These are phyloP conservation scores for Micropoecilia bifurca DNA, from an alignment of 2,797 vertebrate genomes.

Conservation along the genomic window DNA sequence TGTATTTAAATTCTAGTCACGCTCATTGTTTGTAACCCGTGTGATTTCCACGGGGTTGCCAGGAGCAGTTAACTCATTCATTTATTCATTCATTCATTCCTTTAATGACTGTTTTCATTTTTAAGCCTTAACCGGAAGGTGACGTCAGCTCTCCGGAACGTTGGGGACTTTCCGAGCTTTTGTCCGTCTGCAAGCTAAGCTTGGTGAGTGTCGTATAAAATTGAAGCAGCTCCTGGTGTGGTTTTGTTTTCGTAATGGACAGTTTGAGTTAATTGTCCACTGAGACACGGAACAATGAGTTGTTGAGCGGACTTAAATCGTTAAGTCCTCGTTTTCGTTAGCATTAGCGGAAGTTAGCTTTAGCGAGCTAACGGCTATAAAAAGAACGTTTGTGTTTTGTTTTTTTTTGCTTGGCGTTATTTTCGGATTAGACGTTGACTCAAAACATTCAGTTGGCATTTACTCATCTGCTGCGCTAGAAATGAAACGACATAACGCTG, in stretches of 20 bases:
- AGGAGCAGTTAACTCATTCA: neutral
- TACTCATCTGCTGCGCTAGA: too few relatives aligned
- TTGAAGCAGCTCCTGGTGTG: neutral
- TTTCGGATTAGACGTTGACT: neutral
- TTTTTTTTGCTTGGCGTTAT: too few relatives aligned
- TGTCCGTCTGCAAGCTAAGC: neutral
- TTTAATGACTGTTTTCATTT: neutral
- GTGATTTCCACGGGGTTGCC: neutral
- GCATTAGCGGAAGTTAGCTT: slow-evolving; percentile 22
- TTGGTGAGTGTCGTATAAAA: neutral
- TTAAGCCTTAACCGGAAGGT: neutral
- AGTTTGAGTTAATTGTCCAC: neutral
- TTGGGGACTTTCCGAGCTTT: slow-evolving; percentile 26
- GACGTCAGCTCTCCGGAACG: neutral
- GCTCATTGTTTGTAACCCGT: neutral
- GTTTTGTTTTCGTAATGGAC: neutral
- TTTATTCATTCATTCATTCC: neutral
- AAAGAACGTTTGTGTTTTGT: too few relatives aligned
- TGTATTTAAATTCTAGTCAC: neutral
- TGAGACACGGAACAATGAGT: too few relatives aligned
- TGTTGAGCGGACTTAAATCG: too few relatives aligned
- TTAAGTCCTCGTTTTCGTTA: neutral
- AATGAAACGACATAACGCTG: neutral
- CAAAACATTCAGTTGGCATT: neutral
- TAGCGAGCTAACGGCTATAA: slow-evolving; percentile 28